phyloP scores from a whole-genome alignment of 2,113 vertebrate species.

The Lates calcarifer region DNA sequence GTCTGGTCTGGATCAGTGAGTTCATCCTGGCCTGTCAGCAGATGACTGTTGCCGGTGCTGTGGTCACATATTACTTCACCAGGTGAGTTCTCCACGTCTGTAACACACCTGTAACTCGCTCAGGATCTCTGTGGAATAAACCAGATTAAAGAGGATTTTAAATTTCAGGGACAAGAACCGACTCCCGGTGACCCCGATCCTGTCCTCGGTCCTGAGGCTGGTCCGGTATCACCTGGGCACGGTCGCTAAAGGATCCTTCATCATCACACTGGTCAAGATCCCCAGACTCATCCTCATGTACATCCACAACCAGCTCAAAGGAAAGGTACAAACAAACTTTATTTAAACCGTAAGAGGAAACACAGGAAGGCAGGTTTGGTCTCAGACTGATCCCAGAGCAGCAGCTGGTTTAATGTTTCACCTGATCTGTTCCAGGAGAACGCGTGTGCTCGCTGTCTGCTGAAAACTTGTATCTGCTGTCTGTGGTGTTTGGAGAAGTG shows the following conservation, averaged over 20 bases:
- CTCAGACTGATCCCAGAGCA: background rate
- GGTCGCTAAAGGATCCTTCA: conserved; percentile 97
- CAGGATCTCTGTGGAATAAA: background rate
- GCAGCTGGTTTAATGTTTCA: background rate
- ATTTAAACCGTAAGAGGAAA: too few relatives aligned
- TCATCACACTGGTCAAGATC: conserved; percentile 97
- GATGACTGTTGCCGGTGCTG: conserved; percentile 98
- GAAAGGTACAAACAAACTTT: conserved; percentile 88
- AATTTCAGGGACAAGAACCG: conserved; percentile 92
- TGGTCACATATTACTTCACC: conserved; percentile 98
- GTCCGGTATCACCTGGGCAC: conserved; percentile 96
- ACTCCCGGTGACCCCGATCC: conserved; percentile 93
- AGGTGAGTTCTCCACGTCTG: conserved; percentile 83
- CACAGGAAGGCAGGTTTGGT: too few relatives aligned
- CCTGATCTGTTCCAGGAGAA: conserved; percentile 88
- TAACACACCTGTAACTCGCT: background rate
- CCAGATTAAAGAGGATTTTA: background rate
- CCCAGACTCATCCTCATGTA: conserved; percentile 97
- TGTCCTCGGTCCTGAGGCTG: conserved; percentile 94
- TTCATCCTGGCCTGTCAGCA: conserved; percentile 98
- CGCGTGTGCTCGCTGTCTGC: conserved; percentile 93
- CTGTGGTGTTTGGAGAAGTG: conserved; percentile 99
- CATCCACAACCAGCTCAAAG: conserved; percentile 96
- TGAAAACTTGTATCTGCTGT: conserved; percentile 98
- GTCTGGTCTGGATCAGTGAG: conserved; percentile 98